Evolutionary conservation across 2,797 vertebrate genomes (phyloP), one percentile per base, ranked within the genome.

Genomic region (Protonibea diacanthus): DNA sequence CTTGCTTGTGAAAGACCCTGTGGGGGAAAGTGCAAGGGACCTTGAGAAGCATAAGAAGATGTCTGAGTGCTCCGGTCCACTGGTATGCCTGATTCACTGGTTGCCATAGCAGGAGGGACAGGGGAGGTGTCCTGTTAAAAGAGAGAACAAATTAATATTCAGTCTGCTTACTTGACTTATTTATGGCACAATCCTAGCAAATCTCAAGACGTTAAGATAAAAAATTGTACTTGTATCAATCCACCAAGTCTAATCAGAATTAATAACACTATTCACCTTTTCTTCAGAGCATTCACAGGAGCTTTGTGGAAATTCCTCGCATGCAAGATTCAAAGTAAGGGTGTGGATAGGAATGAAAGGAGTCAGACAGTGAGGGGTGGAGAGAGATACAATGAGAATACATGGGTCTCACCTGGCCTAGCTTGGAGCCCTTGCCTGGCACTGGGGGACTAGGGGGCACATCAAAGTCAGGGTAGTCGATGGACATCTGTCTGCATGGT

Each of bases 401-500:
- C n/a, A 71, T 9, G 53, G 84, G 75, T 85, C 94, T 95, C 90
- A 96, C 95, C 95, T 95, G 94, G 89, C 86, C 81, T 25, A 87
- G 72, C 82, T 91, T 84, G 82, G 88, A 60, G 66, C 83, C 64
- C 80, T 91, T 94, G 82, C 90, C 83, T 38, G 80, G 63, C 27
- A 91, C 84, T 42, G 95, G 92, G 73, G 90, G 93, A 77, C 92
- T 95, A 76, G 92, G 89, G 42, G 93, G 89, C 69, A 92, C 89
- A 51, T 97, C 96, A 44, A 95, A 86, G 73, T 97, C 95, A 0
- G 97, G 95, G 91, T 95, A 97, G 90, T 98, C 97, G 76, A 99
- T 96, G 81, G 96, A 97, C 97, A 99, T 98, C 88, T 96, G 97
- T 78, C 94, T 94, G 92, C 97, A 95, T 0, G 97, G 96, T 6